Percentiles rank a stretch among this genome's conserved stretches.
phyloP scores from a whole-genome alignment of 2,797 vertebrate genomes.

The Poeciliopsis gracilis region DNA sequence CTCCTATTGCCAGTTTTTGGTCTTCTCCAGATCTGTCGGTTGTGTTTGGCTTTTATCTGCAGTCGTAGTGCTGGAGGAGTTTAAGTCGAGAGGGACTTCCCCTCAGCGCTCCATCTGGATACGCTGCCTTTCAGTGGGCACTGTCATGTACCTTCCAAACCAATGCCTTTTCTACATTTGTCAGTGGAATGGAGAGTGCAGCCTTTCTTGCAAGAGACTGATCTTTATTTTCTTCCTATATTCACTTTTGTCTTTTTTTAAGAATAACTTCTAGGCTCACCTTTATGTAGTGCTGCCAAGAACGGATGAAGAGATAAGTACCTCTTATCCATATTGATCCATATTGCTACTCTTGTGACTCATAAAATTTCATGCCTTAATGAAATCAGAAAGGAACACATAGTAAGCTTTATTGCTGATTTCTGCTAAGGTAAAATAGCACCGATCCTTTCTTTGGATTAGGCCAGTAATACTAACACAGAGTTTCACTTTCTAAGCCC shows the following conservation, averaged over 20 bases:
- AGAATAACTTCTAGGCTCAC: slow-evolving; percentile 24
- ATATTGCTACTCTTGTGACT: slow-evolving; percentile 1
- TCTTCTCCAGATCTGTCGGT: slow-evolving; percentile 49
- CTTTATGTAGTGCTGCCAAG: neutral
- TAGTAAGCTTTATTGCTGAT: neutral
- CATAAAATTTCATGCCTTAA: slow-evolving; percentile 1
- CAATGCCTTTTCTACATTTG: slow-evolving; percentile 21
- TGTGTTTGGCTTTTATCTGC: slow-evolving; percentile 54
- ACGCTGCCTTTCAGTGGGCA: slow-evolving; percentile 32
- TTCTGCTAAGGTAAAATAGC: slow-evolving; percentile 43
- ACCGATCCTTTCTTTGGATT: slow-evolving; percentile 40
- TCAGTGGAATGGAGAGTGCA: slow-evolving; percentile 22
- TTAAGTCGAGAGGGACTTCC: slow-evolving; percentile 55
- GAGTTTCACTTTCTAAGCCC: no score
- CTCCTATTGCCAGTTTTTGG: slow-evolving; percentile 41
- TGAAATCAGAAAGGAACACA: neutral
- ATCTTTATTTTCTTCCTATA: slow-evolving; percentile 11
- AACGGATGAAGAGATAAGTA: slow-evolving; percentile 1
- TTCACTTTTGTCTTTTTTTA: slow-evolving; percentile 5
- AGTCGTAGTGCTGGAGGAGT: slow-evolving; percentile 49
- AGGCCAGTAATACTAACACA: slow-evolving; percentile 6
- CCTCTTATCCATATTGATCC: neutral
- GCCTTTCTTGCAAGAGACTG: slow-evolving; percentile 21
- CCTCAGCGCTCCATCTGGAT: slow-evolving; percentile 68
- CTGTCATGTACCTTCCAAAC: slow-evolving; percentile 33